Conservation (phyloP, 2,888 invertebrate genomes). For the Taenaris catops region DNA sequence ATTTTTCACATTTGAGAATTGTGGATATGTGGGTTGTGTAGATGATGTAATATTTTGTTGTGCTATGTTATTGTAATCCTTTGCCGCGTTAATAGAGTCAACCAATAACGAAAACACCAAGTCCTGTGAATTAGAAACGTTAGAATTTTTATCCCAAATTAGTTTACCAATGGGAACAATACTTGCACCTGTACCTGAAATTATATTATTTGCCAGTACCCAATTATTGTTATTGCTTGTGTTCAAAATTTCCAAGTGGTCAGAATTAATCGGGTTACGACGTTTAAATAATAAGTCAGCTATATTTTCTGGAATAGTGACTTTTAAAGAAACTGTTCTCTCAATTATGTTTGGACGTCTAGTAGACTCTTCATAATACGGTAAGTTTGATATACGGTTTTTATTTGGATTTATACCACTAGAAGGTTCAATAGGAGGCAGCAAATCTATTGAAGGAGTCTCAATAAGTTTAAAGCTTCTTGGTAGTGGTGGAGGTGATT, state of each 20-base stretch:
- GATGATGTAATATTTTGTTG: constrained; percentile 44
- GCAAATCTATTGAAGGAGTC: constrained; percentile 45
- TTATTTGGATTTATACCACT: constrained; percentile 31
- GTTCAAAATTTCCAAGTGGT: constrained; percentile 63
- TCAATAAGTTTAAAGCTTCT: constrained; percentile 45
- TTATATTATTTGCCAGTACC: constrained; percentile 51
- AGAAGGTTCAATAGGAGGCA: constrained; percentile 47
- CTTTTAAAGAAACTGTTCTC: constrained; percentile 67
- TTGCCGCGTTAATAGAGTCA: constrained; percentile 65
- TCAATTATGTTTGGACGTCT: constrained; percentile 58
- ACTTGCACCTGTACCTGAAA: constrained; percentile 34
- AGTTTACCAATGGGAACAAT: constrained; percentile 61
- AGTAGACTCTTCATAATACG: constrained; percentile 52
- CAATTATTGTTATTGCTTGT: constrained; percentile 69
- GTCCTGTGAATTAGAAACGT: constrained; percentile 72
- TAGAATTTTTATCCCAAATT: constrained; percentile 48
- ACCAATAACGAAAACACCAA: constrained; percentile 66
- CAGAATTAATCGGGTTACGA: constrained; percentile 44
- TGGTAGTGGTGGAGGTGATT: constrained; percentile 32
- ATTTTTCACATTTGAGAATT: constrained; percentile 44
- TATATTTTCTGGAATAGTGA: constrained; percentile 64
- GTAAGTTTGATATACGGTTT: constrained; percentile 50
- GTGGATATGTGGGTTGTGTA: constrained; percentile 41
- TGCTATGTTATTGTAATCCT: constrained; percentile 56
- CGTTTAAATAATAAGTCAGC: constrained; percentile 60